Evolutionary conservation across 2,113 vertebrate genomes (phyloP), one percentile per base, ranked within the genome.

Genomic region (Chionodraco myersi): DNA sequence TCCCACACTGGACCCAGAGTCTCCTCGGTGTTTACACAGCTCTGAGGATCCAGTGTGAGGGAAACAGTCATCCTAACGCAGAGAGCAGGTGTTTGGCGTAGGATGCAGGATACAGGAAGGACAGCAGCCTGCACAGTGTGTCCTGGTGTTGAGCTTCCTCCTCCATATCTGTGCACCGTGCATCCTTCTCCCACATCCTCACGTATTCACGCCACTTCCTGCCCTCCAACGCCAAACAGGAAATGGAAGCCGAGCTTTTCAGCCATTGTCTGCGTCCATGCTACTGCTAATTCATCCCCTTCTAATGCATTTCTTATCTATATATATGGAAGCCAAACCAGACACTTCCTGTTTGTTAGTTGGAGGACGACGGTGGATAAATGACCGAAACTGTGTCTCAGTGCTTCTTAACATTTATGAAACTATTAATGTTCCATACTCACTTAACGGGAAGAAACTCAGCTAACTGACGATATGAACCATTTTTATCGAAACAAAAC

Each of bases 41-140:
- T 30, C 30, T 63, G 2, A 47, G 34, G 49, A 41, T 23, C 56
- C 16, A 14, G 0, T 23, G 57, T 30, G 65, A 56, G 18, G 52
- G 26, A 44, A 56, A 57, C 3, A 41, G 4, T 51, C 0, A n/a
- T n/a, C 47, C 62, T 86, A 76, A 92, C 68, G 62, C 75, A 59
- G n/a, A 51, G 77, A 73, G 15, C 92, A 92, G 89, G 82, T 89
- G 91, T 64, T 71, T 0, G 49, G 81, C 30, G 41, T 72, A 70
- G 82, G 77, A 83, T 67, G 74, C 85, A 91, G 91, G 91, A 94
- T 74, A 51, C 87, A 92, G 91, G 91, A 93, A 91, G 83, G 84
- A 90, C 30, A 60, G 79, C 60, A 36, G 70, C 36, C 3, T 6
- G 7, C 36, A 41, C 36, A 41, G 73, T 57, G 3, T 66, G 75